These are phyloP conservation scores for Sylvilagus floridanus DNA, from an alignment of 2,797 vertebrate species.

Conservation along the genomic window DNA sequence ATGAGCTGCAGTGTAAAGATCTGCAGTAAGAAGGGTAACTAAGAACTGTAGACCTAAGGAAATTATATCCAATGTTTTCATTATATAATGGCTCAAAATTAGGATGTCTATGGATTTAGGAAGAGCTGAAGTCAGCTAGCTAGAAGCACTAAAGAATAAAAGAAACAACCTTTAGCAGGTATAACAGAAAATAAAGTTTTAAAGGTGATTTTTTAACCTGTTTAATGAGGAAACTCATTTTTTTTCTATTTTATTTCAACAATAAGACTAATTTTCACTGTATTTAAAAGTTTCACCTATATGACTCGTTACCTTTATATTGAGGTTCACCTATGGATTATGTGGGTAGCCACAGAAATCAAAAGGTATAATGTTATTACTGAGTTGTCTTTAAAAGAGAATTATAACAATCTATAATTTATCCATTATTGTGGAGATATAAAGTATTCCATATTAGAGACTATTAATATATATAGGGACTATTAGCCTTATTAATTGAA, in stretches of 20 bases:
- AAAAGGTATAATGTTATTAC: not conserved
- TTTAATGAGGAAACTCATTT: constrained; percentile 62
- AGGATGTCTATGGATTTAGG: constrained; percentile 74
- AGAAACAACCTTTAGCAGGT: constrained; percentile 60
- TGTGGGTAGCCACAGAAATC: not conserved
- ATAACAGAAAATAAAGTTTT: constrained; percentile 74
- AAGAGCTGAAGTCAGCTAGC: constrained; percentile 72
- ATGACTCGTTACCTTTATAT: constrained; percentile 3
- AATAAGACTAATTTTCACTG: constrained; percentile 32
- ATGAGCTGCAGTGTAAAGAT: constrained; percentile 81
- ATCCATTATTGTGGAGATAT: constrained; percentile 25
- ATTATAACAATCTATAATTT: constrained; percentile 38
- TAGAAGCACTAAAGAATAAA: constrained; percentile 72
- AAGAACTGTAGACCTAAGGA: constrained; percentile 80
- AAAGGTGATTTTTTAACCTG: constrained; percentile 57
- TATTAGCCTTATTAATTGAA: not conserved
- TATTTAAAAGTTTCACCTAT: constrained; percentile 33
- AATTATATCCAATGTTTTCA: constrained; percentile 83
- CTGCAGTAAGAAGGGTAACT: constrained; percentile 81
- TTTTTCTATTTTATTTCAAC: not conserved
- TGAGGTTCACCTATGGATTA: constrained; percentile 1
- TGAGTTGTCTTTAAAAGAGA: constrained; percentile 41
- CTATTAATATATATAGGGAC: too few relatives aligned
- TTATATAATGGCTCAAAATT: constrained; percentile 82
- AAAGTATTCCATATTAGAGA: not conserved